Conservation (phyloP, 2,888 invertebrate species). For the Nomada ruficornis region DNA sequence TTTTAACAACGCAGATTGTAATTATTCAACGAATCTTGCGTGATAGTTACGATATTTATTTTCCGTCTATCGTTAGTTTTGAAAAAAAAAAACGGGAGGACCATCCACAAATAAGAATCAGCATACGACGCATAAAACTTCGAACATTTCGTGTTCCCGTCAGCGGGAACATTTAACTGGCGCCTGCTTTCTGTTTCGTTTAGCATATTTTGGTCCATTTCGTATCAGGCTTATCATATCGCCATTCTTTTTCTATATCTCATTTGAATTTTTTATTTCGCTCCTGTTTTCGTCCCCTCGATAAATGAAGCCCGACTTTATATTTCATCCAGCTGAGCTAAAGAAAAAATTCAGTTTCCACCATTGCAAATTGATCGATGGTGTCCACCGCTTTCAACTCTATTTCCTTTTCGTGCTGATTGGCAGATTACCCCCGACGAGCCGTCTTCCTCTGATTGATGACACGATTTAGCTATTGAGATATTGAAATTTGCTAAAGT, state of each 20-base stretch:
- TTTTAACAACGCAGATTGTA: no score
- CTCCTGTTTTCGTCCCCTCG: neutral
- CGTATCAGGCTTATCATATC: neutral
- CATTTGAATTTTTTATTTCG: neutral
- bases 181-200: slow-evolving; percentile 45
- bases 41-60: neutral
- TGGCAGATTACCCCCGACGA: slow-evolving; percentile 22
- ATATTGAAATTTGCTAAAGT: neutral
- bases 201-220: slow-evolving; percentile 25
- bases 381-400: neutral
- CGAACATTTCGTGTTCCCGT: neutral
- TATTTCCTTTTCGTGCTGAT: slow-evolving; percentile 11
- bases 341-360: neutral
- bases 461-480: slow-evolving; percentile 4
- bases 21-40: no score
- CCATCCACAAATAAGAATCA: neutral
- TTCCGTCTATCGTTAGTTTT: neutral
- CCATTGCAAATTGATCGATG: slow-evolving; percentile 8
- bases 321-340: neutral
- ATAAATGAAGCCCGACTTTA: no score
- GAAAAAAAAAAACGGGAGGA: no score
- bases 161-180: slow-evolving; percentile 11
- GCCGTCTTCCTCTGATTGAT: slow-evolving; percentile 33
- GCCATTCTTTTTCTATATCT: neutral
- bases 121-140: slow-evolving; percentile 17